Conservation (phyloP, 2,888 invertebrate genomes). For the Muscina levida region DNA sequence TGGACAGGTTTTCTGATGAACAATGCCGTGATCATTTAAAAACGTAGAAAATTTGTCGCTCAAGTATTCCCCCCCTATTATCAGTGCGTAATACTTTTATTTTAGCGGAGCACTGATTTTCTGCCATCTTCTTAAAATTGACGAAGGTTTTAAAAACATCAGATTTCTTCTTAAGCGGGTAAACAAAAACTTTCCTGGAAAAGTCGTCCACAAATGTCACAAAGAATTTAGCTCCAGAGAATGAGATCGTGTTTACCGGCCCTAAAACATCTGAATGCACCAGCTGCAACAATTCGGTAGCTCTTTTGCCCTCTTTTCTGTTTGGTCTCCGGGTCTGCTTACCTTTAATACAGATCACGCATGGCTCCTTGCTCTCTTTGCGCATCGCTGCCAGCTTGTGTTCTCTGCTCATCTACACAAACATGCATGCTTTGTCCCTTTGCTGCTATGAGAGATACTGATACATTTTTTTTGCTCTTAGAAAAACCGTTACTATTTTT, state of each 20-base stretch:
- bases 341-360: slow-evolving; percentile 48
- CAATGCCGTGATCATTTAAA: slow-evolving; percentile 61
- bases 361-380: slow-evolving; percentile 7
- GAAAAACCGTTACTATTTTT: no score
- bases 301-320: not conserved
- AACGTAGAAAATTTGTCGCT: slow-evolving; percentile 53
- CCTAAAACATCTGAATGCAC: slow-evolving; percentile 45
- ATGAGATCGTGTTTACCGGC: slow-evolving; percentile 39
- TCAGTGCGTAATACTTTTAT: slow-evolving; percentile 64
- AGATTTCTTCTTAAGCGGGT: slow-evolving; percentile 61
- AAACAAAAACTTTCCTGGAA: slow-evolving; percentile 17
- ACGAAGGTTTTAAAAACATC: slow-evolving; percentile 64
- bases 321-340: slow-evolving; percentile 37
- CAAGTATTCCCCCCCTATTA: slow-evolving; percentile 60
- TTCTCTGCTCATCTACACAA: no score
- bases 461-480: no score
- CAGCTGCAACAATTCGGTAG: not conserved
- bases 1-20: slow-evolving; percentile 63
- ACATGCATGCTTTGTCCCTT: no score
- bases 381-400: no score
- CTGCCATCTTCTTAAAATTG: slow-evolving; percentile 62
- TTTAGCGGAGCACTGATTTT: slow-evolving; percentile 64
- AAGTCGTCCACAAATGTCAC: slow-evolving; percentile 38
- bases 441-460: no score
- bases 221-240: slow-evolving; percentile 36